phyloP scores from a whole-genome alignment of 2,113 vertebrate genomes.

The Peromyscus maniculatus region DNA sequence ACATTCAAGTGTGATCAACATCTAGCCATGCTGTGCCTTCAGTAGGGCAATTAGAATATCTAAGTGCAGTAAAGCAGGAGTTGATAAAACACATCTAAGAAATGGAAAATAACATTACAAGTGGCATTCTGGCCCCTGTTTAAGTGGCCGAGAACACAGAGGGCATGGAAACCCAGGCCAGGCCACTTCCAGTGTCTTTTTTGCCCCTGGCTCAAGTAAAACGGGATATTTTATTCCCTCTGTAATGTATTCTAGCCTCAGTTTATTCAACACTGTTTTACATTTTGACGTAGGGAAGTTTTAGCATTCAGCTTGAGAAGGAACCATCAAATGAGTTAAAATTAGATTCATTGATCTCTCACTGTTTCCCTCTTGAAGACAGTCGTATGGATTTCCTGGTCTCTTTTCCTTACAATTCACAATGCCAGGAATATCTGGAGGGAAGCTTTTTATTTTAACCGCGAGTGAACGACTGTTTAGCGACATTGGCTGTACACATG shows the following conservation, averaged over 20 bases:
- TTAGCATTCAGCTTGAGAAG: conserved; percentile 52
- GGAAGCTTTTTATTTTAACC: conserved; percentile 48
- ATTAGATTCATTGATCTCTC: neutral
- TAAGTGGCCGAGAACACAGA: conserved; percentile 42
- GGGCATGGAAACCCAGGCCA: neutral
- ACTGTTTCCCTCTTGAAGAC: neutral
- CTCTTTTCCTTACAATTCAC: conserved; percentile 16
- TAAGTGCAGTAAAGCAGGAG: conserved; percentile 78
- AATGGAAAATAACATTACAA: conserved; percentile 74
- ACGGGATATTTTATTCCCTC: neutral
- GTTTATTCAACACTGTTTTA: neutral
- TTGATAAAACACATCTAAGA: conserved; percentile 83
- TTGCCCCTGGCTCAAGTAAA: neutral
- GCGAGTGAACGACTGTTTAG: conserved; percentile 55
- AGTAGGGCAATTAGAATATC: conserved; percentile 79
- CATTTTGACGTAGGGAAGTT: neutral
- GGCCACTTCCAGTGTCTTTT: neutral
- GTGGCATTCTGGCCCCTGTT: conserved; percentile 66
- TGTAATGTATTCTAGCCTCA: neutral
- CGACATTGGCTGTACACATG: conserved; percentile 55
- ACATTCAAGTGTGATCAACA: conserved; percentile 75
- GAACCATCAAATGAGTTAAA: conserved; percentile 12
- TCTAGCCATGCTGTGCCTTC: conserved; percentile 71
- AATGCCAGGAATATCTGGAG: conserved; percentile 9
- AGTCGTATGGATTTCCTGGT: neutral